A percentile compares a stretch with the other conserved stretches of the same genome.
These are phyloP conservation scores for Drosophila auraria DNA, from an alignment of 1,140 invertebrate genomes.

Conservation along the genomic window DNA sequence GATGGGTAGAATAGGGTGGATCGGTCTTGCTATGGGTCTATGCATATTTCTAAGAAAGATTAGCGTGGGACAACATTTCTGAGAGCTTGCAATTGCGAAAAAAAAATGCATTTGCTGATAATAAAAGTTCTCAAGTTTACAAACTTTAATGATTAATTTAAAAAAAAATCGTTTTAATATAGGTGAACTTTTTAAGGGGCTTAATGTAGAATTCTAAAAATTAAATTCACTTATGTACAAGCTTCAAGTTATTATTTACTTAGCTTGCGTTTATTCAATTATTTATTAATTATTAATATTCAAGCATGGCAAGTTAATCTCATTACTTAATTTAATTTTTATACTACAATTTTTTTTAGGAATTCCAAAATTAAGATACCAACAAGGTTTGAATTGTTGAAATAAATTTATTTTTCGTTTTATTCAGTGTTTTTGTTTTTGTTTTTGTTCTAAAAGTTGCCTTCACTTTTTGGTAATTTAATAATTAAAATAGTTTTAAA, in stretches of 20 bases:
- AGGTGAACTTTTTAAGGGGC: neutral
- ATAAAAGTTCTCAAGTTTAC: neutral
- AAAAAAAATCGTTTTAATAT: neutral
- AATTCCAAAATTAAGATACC: neutral
- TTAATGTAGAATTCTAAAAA: neutral
- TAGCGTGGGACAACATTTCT: neutral
- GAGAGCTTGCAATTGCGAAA: accelerated
- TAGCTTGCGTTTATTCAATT: neutral
- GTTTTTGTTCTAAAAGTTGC: too few species aligned
- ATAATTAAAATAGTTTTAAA: neutral
- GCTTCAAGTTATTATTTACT: neutral
- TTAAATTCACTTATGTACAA: too few species aligned
- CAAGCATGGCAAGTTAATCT: accelerated
- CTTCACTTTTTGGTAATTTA: too few species aligned
- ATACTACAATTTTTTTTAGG: neutral
- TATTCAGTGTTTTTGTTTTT: too few species aligned
- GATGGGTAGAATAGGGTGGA: conserved; percentile 13
- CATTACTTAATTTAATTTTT: neutral
- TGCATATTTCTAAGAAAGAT: neutral
- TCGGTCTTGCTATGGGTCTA: neutral
- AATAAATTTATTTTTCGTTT: too few species aligned
- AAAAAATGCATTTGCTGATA: too few species aligned
- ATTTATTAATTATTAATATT: neutral
- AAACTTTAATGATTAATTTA: neutral
- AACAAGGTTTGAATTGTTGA: neutral